Percentiles rank a stretch among this genome's conserved stretches.
Evolutionary conservation across 2,797 vertebrate genomes (phyloP).

Genomic region (Cyclura pinguis): DNA sequence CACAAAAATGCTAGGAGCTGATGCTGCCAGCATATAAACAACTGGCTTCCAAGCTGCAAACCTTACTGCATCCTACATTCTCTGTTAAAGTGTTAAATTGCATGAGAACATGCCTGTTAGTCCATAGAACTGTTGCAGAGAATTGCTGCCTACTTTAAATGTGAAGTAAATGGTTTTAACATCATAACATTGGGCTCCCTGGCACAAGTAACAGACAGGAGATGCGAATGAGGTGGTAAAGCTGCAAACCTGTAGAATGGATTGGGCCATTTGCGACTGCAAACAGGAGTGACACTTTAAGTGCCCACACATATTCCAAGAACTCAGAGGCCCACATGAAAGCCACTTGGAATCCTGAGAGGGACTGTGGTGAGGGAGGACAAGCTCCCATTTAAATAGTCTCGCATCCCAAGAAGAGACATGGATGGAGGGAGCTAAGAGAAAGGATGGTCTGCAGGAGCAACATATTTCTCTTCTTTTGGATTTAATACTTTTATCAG

Average conservation of each 20-base stretch:
- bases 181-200: neutral
- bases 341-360: neutral
- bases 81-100: neutral
- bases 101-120: neutral
- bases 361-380: neutral
- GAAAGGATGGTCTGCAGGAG: too few species aligned
- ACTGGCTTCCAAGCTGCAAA: neutral
- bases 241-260: neutral
- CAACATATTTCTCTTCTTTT: too few species aligned
- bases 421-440: too few species aligned
- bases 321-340: neutral
- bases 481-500: too few species aligned
- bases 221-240: neutral
- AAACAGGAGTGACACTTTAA: neutral
- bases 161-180: neutral
- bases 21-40: neutral
- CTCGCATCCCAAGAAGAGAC: too few species aligned
- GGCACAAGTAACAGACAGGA: neutral
- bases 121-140: neutral
- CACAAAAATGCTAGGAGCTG: neutral
- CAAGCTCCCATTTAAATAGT: neutral
- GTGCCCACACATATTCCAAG: neutral
- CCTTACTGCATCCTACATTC: neutral
- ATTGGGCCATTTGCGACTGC: too few species aligned
- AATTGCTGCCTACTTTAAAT: neutral